Evolutionary conservation across 2,797 vertebrate genomes (phyloP).

Genomic region (Aphelocoma californica): DNA sequence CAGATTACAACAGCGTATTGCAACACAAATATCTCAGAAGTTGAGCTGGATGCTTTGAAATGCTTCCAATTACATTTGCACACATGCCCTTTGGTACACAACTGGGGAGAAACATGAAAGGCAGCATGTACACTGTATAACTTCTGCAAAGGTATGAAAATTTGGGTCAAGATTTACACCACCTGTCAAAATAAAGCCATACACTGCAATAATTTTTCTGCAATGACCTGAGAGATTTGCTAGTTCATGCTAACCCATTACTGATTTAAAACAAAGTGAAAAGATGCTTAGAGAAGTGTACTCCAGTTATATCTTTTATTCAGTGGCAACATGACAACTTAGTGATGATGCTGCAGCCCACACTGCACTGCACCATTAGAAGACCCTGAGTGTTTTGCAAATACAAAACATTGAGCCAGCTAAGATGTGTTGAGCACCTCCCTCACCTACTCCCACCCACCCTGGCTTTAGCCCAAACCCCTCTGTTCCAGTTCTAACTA

Average conservation of each 20-base stretch:
- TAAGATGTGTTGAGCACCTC: conserved; percentile 12
- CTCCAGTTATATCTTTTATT: not conserved
- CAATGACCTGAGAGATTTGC: not conserved
- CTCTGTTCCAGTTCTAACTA: conserved; percentile 13
- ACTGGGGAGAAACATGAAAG: not conserved
- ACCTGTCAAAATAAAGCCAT: not conserved
- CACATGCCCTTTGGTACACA: not conserved
- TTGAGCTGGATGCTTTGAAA: not conserved
- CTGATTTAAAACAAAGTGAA: not conserved
- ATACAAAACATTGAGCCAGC: not conserved
- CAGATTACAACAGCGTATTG: not conserved
- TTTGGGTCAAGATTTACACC: not conserved
- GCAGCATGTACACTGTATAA: not conserved
- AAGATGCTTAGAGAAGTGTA: not conserved
- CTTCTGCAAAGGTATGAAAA: not conserved
- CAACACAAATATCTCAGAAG: not conserved
- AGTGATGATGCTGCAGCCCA: conserved; percentile 12
- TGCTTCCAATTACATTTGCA: not conserved
- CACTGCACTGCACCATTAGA: not conserved
- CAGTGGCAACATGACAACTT: conserved; percentile 3
- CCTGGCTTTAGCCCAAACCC: conserved; percentile 1
- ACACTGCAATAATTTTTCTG: not conserved
- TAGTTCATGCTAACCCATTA: not conserved
- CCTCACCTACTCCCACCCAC: conserved; percentile 23
- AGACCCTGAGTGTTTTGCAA: conserved; percentile 37